Conservation (phyloP, 2,888 invertebrate genomes). For the Listrodromus nycthemerus region DNA sequence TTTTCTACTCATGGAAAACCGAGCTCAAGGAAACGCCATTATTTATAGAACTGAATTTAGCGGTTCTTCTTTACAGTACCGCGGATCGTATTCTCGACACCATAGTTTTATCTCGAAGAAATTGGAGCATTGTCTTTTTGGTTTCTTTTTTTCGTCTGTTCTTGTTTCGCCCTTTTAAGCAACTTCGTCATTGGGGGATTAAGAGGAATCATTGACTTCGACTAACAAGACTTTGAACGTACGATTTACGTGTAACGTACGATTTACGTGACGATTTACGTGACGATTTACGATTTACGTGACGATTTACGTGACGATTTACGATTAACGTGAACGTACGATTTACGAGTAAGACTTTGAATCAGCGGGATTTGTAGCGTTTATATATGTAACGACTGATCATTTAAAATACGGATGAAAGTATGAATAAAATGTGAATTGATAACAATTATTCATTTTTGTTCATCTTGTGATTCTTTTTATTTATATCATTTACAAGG, state of each 20-base stretch:
- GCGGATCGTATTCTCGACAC: neutral
- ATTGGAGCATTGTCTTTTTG: neutral
- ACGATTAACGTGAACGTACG: too few species aligned
- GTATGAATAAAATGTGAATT: constrained; percentile 37
- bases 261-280: too few species aligned
- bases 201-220: constrained; percentile 5
- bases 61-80: neutral
- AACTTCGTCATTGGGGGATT: neutral
- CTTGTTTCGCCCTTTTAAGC: neutral
- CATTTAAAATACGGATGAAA: constrained; percentile 32
- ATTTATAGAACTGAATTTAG: neutral
- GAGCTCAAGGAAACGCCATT: constrained; percentile 9
- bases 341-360: too few species aligned
- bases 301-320: too few species aligned
- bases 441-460: neutral
- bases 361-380: constrained; percentile 28
- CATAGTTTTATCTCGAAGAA: constrained; percentile 2
- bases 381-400: constrained; percentile 39
- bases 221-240: constrained; percentile 7
- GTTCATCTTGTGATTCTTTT: constrained; percentile 41
- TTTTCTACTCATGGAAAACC: constrained; percentile 26
- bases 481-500: constrained; percentile 51
- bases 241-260: too few species aligned
- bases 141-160: neutral
- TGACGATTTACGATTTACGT: too few species aligned